Conservation (phyloP, 2,113 vertebrate species). For the Panthera leo region DNA sequence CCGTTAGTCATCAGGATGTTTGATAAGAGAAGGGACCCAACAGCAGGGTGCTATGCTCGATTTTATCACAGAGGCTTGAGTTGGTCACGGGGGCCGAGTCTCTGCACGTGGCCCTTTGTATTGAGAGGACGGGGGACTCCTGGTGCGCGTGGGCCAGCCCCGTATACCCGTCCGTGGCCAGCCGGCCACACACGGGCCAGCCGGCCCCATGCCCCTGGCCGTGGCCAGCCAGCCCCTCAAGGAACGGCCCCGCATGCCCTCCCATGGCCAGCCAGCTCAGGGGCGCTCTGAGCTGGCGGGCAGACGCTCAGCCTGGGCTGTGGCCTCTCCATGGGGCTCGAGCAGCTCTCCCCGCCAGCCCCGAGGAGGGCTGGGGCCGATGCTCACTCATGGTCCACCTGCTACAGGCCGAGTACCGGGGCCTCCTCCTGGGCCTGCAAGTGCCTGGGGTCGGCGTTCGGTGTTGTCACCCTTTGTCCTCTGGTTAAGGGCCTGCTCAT, state of each 20-base stretch:
- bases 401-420: not conserved
- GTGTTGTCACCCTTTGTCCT: rapidly evolving
- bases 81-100: rapidly evolving
- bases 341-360: not conserved
- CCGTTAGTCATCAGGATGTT: not conserved
- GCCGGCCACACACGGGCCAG: not conserved
- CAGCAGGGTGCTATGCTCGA: not conserved
- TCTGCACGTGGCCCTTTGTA: not conserved
- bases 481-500: not conserved
- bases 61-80: not conserved
- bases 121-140: not conserved
- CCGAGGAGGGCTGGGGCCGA: not conserved
- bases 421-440: not conserved
- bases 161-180: not conserved
- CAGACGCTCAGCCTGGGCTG: not conserved
- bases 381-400: not conserved
- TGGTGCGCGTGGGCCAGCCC: rapidly evolving
- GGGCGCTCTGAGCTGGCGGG: not conserved
- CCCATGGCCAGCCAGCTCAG: not conserved
- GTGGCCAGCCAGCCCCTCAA: too few relatives aligned
- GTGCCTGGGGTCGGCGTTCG: not conserved
- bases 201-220: too few relatives aligned
- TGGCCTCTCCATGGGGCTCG: not conserved
- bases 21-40: too few relatives aligned
- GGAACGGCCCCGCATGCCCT: not conserved